These are phyloP conservation scores for Strigamia maritima DNA, from an alignment of 2,888 invertebrate species.

Conservation along the genomic window DNA sequence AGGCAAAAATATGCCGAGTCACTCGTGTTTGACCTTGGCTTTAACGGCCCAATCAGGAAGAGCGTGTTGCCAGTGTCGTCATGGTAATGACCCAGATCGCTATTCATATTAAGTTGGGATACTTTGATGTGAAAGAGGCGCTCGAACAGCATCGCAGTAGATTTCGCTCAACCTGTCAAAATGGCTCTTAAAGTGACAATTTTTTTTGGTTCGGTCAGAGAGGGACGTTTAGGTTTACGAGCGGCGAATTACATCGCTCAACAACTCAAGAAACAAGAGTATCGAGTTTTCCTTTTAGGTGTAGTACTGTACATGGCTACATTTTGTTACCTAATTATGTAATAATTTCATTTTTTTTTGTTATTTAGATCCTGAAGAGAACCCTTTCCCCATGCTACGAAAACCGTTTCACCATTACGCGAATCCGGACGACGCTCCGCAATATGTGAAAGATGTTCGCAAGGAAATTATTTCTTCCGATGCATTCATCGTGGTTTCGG, in stretches of 20 bases:
- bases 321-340: too few species aligned
- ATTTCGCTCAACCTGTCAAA: too few species aligned
- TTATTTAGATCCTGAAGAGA: constrained; percentile 51
- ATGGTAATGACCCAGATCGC: neutral
- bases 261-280: constrained; percentile 46
- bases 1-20: neutral
- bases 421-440: constrained; percentile 46
- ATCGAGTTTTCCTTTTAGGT: constrained; percentile 49
- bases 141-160: too few species aligned
- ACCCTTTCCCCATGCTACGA: constrained; percentile 49
- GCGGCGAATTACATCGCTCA: constrained; percentile 48
- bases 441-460: constrained; percentile 48
- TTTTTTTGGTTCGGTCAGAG: constrained; percentile 48
- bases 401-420: constrained; percentile 49
- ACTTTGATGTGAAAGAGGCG: too few species aligned
- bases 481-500: constrained; percentile 53
- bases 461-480: constrained; percentile 50
- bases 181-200: constrained; percentile 22
- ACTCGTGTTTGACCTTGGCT: neutral
- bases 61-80: neutral
- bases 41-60: neutral
- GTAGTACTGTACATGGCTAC: too few species aligned
- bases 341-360: neutral
- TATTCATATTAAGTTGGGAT: too few species aligned
- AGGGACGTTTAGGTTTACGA: constrained; percentile 47